Evolutionary conservation across 2,888 invertebrate species (phyloP).

Genomic region (Dryobota labecula): DNA sequence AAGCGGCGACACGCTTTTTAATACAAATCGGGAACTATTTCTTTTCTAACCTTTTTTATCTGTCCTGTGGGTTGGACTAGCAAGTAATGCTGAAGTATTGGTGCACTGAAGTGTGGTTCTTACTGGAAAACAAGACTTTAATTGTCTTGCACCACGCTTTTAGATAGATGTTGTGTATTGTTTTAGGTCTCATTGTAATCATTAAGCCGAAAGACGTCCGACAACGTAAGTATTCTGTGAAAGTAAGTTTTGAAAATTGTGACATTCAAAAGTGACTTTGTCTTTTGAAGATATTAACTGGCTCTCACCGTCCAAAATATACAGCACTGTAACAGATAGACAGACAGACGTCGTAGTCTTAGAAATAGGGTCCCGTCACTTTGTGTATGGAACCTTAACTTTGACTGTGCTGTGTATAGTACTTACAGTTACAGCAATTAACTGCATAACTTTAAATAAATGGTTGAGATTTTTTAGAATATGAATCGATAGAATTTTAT

Average conservation of each 20-base stretch:
- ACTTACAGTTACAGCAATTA: too few relatives aligned
- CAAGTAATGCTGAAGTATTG: conserved; percentile 10
- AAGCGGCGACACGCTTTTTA: too few relatives aligned
- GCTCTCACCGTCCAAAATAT: not conserved
- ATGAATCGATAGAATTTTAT: too few relatives aligned
- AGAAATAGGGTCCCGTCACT: not conserved
- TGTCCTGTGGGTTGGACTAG: too few relatives aligned
- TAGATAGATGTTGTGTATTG: not conserved
- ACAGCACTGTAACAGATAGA: not conserved
- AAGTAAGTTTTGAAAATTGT: too few relatives aligned
- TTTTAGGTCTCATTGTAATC: not conserved
- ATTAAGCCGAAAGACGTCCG: not conserved
- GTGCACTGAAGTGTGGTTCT: not conserved
- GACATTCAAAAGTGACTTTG: too few relatives aligned
- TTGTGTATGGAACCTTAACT: not conserved
- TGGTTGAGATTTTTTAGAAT: too few relatives aligned
- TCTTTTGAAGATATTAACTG: too few relatives aligned
- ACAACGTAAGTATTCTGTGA: not conserved
- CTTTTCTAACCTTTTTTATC: too few relatives aligned
- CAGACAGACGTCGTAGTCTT: not conserved
- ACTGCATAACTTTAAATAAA: too few relatives aligned
- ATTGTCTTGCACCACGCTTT: not conserved
- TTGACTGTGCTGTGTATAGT: not conserved
- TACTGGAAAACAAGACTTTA: not conserved
- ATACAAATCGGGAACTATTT: too few relatives aligned